A percentile compares a stretch with the other conserved stretches of the same genome.
Evolutionary conservation across 1,140 invertebrate genomes (phyloP).

Genomic region (Lerema accius): DNA sequence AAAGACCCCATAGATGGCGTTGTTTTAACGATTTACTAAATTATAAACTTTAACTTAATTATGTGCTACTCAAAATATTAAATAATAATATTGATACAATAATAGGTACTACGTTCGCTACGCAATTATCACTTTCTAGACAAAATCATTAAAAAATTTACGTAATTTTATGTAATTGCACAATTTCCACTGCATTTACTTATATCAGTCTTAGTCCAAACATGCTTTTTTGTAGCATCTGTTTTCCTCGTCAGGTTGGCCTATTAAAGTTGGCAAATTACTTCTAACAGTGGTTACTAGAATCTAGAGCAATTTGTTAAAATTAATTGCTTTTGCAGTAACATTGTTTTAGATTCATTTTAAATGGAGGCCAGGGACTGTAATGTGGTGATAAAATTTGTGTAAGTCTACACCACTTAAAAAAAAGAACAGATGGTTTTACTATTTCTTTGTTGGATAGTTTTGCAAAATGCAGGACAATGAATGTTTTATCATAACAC

Average conservation of each 20-base stretch:
- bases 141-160: too few relatives aligned
- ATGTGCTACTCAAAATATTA: too few relatives aligned
- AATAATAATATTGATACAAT: too few relatives aligned
- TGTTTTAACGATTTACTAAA: too few relatives aligned
- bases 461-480: constrained; percentile 6
- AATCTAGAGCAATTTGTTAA: constrained; percentile 24
- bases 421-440: constrained; percentile 5
- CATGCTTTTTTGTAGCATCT: not conserved
- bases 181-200: not conserved
- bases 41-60: too few relatives aligned
- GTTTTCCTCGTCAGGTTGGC: constrained; percentile 15
- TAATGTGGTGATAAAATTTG: constrained; percentile 23
- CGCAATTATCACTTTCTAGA: too few relatives aligned
- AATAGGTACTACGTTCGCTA: too few relatives aligned
- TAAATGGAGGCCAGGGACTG: constrained; percentile 18
- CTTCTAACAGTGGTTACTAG: constrained; percentile 22
- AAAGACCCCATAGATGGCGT: too few relatives aligned
- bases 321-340: constrained; percentile 27
- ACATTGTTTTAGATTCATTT: constrained; percentile 33
- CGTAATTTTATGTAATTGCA: too few relatives aligned
- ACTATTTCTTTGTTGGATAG: constrained; percentile 2
- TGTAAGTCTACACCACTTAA: constrained; percentile 21
- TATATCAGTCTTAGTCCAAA: not conserved
- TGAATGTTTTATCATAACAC: not conserved
- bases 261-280: constrained; percentile 24